Evolutionary conservation across 2,888 invertebrate species (phyloP), one percentile per base, ranked within the genome.

Genomic region (Sinohyriopsis cumingii): DNA sequence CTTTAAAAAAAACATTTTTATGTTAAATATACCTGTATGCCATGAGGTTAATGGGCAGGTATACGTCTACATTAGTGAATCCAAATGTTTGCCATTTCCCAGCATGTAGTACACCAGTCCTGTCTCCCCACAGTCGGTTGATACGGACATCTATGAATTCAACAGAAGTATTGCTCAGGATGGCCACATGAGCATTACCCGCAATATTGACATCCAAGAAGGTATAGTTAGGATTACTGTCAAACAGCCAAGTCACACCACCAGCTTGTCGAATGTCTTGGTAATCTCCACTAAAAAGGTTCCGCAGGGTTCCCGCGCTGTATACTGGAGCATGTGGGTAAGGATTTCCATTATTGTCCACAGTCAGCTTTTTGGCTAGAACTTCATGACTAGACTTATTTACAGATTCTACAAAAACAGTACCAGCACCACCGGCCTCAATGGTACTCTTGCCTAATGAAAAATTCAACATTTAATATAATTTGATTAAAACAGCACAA

Each of bases 351-450:
- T 77, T 76, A 73, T 85, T 85, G 75, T 85, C 78, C 7, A 84
- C 71, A 1, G 62, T 69, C 12, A 85, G 69, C 22, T 74, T 72
- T 45, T 79, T 77, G 45, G 45, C 45, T 45, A 45, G 45, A 45
- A 45, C 45, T 2, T 67, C 59, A 9, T 75, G 71, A 20, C 63
- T 72, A 15, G 45, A 45, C 45, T 45, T 45, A 15, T 45, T 45
- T 57, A 70, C 71, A 20, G 72, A 70, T 56, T 83, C 82, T 9
- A 78, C 64, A 71, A 80, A 85, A 3, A 77, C 72, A 22, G 85
- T 84, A 2, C 85, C 85, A n/a, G 85, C 84, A 22, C 81, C 85
- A 20, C 85, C 85, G 5, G 77, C 69, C 69, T 85, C 85, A 68
- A 72, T 75, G 28, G 64, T 62, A 68, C 82, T 80, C 5, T 59